Evolutionary conservation across 2,113 vertebrate species (phyloP), one percentile per base, ranked within the genome.

Genomic region (Ceyx cyanopectus): DNA sequence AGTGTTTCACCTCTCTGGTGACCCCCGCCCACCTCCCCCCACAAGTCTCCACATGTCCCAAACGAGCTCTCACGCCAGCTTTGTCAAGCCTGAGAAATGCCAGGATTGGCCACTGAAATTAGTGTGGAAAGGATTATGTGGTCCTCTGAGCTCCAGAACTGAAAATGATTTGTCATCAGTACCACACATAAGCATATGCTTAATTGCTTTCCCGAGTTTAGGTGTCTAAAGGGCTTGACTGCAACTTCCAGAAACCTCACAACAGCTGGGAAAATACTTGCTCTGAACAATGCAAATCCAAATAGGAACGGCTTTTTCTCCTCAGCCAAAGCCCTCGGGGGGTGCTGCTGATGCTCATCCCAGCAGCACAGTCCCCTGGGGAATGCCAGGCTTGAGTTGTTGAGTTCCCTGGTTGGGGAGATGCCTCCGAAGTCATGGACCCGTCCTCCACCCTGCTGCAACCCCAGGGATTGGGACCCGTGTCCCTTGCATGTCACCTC

Each of bases 231-330:
- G 78, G 85, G 75, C 53, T 29, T 1, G 56, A 51, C 12, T 81
- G 81, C 40, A 8, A 30, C 83, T 84, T 79, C 87, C 70, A n/a
- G 6, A 70, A 81, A 27, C 65, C 32, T 58, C 0, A 1, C 56
- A 66, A 45, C 84, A 77, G 87, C 90, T 94, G 92, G 43, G 81
- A 72, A 73, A 94, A 72, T 7, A 63, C 50, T 61, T 4, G 50
- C 54, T 83, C 73, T 7, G 1, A 77, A 76, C 80, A 77, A 61
- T 74, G 77, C 9, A 6, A 40, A 15, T 12, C 2, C 50, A 45
- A 81, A 69, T 4, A 1, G 12, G n/a, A n/a, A n/a, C n/a, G n/a
- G 26, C 2, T 0, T 48, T 32, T 45, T 9, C 60, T 8, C 3
- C 80, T 27, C 0, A 14, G 53, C 51, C 91, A 46, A 75, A 67